Evolutionary conservation across 2,797 vertebrate genomes (phyloP).

Genomic region (Lutjanus argentimaculatus): DNA sequence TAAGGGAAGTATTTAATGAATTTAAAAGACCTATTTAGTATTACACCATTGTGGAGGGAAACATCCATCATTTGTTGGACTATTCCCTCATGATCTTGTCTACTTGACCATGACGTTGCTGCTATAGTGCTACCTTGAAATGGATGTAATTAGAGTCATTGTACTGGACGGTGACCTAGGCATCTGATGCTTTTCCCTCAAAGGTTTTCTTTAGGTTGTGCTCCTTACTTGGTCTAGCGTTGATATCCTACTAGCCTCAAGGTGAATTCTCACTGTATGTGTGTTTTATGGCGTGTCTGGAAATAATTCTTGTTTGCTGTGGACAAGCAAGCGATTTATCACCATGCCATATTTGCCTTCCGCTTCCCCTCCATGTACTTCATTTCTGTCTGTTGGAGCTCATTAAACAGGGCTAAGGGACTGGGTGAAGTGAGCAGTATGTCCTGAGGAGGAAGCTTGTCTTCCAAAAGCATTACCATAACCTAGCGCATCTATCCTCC

Average conservation of each 20-base stretch:
- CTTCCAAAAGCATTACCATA: constrained; percentile 79
- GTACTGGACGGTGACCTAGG: constrained; percentile 28
- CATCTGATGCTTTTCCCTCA: constrained; percentile 32
- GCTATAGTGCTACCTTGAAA: constrained; percentile 44
- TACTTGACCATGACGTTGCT: constrained; percentile 48
- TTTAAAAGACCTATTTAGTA: constrained; percentile 73
- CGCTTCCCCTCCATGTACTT: constrained; percentile 45
- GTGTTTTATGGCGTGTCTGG: constrained; percentile 60
- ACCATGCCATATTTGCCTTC: constrained; percentile 48
- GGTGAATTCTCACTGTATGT: constrained; percentile 36
- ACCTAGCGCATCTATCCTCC: constrained; percentile 68
- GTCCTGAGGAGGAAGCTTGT: constrained; percentile 74
- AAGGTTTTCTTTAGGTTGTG: not conserved
- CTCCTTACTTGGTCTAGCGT: not conserved
- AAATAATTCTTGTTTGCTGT: constrained; percentile 64
- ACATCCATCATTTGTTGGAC: constrained; percentile 68
- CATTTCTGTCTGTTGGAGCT: constrained; percentile 71
- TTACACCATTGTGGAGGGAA: constrained; percentile 52
- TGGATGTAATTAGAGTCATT: constrained; percentile 51
- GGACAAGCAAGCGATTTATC: constrained; percentile 59
- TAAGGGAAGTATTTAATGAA: constrained; percentile 70
- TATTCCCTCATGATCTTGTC: constrained; percentile 47
- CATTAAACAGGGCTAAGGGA: constrained; percentile 75
- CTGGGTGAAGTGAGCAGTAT: constrained; percentile 65
- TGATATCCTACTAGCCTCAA: constrained; percentile 29